Base-by-base conservation (phyloP, 2,797 vertebrate genomes). In the Phataginus tricuspis region DNA sequence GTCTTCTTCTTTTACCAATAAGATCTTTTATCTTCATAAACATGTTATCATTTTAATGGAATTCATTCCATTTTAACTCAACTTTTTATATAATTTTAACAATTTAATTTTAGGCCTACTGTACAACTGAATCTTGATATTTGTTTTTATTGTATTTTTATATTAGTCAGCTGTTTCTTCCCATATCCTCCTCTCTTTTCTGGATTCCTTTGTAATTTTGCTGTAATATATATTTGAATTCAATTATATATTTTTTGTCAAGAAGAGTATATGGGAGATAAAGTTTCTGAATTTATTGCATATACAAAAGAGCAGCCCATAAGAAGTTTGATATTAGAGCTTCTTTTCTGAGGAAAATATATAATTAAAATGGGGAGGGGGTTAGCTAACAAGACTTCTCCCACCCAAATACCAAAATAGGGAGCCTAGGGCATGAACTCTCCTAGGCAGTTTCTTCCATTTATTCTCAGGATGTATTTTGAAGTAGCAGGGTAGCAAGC, bases 401-500 rank as follows among this genome's bases (percentile, higher is more conserved):
- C 27, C 27, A 57, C 6, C 29, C 9, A 42, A 84, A 74, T 66
- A 90, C 49, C 74, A 66, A 77, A 86, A 42, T 27, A 90, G 86
- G 31, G 57, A 89, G 4, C 23, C 45, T 85, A 31, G 25, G 15
- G 21, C 12, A 96, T 69, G 27, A 90, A 66, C 69, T 93, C 31
- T 85, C 12, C 34, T 31, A 77, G 34, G 18, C 4, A 92, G 18
- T 16, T 85, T 90, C n/a, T 85, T 72, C 45, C 7, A 18, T 55
- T 90, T 86, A 93, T 95, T 93, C 66, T 84, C 37, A 53, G 21
- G n/a, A 75, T 59, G 37, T 72, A 57, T 90, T 87, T 71, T 85
- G 64, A 84, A 78, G 37, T 89, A 57, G 45, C 63, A 27, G 18
- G 63, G 63, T 42, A 69, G 9, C 31, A 64, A n/a, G 31, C 21